Percentiles rank a stretch among this genome's conserved stretches.
Evolutionary conservation across 2,888 invertebrate genomes (phyloP).

Genomic region (Campaea margaritaria): DNA sequence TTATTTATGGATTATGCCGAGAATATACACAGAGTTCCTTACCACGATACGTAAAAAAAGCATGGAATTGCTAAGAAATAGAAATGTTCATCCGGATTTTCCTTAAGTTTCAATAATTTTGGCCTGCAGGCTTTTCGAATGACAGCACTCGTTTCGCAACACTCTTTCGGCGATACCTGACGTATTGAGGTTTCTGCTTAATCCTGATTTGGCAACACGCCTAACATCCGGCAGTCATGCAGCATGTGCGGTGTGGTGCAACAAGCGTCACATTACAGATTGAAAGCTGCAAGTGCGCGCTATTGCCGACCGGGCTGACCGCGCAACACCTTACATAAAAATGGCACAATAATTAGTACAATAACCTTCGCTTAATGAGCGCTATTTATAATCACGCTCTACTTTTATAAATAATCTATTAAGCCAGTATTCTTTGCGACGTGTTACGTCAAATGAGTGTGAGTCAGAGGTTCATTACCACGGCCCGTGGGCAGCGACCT

Average conservation of each 20-base stretch:
- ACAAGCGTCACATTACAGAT: slow-evolving; percentile 8
- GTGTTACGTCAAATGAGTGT: slow-evolving; percentile 5
- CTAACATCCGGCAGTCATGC: slow-evolving; percentile 16
- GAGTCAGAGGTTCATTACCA: slow-evolving; percentile 28
- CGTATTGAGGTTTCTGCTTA: slow-evolving; percentile 1
- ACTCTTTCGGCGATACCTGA: neutral
- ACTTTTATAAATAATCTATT: slow-evolving; percentile 27
- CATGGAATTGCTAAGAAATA: too few relatives aligned
- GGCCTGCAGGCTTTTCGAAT: neutral
- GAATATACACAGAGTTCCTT: too few relatives aligned
- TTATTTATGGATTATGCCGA: too few relatives aligned
- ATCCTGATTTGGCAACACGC: slow-evolving; percentile 3
- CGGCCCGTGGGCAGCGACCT: slow-evolving; percentile 16
- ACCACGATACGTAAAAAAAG: too few relatives aligned
- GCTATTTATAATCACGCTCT: slow-evolving; percentile 30
- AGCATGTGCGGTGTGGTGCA: slow-evolving; percentile 21
- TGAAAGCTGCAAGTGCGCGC: slow-evolving; percentile 13
- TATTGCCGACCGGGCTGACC: neutral
- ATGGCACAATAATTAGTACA: slow-evolving; percentile 2
- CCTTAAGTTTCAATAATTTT: neutral
- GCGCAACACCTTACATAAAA: slow-evolving; percentile 16
- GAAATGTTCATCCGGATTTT: too few relatives aligned
- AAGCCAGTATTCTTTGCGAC: slow-evolving; percentile 13
- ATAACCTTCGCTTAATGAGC: slow-evolving; percentile 24
- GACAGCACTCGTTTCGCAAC: neutral